Evolutionary conservation across 23 tunicate species (phyloP), one percentile per base, ranked within the genome.

Genomic region (Diplosoma virens): DNA sequence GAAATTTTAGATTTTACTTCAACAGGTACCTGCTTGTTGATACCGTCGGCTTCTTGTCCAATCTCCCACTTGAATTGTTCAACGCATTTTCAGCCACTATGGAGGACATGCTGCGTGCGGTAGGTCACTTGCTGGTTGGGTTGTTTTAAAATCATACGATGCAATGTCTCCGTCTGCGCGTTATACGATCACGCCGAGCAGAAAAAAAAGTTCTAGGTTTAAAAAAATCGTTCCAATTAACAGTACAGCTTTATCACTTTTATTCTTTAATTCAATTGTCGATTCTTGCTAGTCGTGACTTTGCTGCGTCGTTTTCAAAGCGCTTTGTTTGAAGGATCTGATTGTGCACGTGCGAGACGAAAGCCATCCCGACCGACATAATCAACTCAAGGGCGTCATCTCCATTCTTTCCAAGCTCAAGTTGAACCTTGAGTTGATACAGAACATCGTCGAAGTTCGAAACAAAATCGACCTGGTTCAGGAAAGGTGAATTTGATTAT

Each of bases 31-130:
- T 92, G 1, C 58, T 92, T 25, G 53, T 92, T 1, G 97, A 92
- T 81, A 85, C 97, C 3, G 84, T 92, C 48, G 97, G 97, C 45
- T 92, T 92, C 53, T 58, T 92, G 6, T 92, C 97, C 3, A 56
- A 92, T 33, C 63, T 92, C 0, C 97, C 97, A 18, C 91, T 80
- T 29, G 55, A 53, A 7, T 52, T 92, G 18, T 79, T 92, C 25
- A 80, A 78, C 54, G 97, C 97, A 21, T 92, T 92, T 81, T 37
- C 81, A 20, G 81, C 87, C 31, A 92, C 86, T 17, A 81, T 92
- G 92, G 92, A 92, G 70, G 97, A 92, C 54, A 92, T 85, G 92
- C 75, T 92, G 24, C 81, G 81, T 56, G 92, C 97, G 36, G 96
- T 89, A 73, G 53, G 86, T 74, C n/a, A n/a, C n/a, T n/a, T n/a